Conservation (phyloP, 2,797 vertebrate genomes). For the Brotula barbata region DNA sequence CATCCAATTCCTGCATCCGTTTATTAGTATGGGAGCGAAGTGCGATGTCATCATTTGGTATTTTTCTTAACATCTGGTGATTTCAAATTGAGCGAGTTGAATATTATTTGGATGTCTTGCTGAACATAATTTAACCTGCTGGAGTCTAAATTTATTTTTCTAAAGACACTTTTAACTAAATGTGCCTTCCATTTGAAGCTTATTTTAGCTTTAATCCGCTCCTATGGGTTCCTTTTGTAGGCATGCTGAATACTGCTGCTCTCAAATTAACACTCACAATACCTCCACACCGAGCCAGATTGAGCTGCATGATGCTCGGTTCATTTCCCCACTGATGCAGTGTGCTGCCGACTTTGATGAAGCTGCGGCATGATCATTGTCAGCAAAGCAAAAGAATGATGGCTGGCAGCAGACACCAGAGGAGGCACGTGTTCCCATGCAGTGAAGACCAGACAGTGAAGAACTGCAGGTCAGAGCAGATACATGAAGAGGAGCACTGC, state of each 20-base stretch:
- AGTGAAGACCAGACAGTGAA: slow-evolving; percentile 11
- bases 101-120: too few species aligned
- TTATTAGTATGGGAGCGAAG: too few species aligned
- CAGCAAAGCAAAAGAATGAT: slow-evolving; percentile 54
- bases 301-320: slow-evolving; percentile 32
- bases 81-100: too few species aligned
- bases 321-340: slow-evolving; percentile 65
- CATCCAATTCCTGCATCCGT: too few species aligned
- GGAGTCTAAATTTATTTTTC: too few species aligned
- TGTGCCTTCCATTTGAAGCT: neutral
- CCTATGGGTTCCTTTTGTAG: slow-evolving; percentile 19
- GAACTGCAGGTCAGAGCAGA: slow-evolving; percentile 32
- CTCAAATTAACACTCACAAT: slow-evolving; percentile 60
- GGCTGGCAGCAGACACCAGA: slow-evolving; percentile 41
- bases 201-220: slow-evolving; percentile 42
- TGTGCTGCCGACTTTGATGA: slow-evolving; percentile 59
- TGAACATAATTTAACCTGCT: too few species aligned
- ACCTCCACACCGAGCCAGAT: slow-evolving; percentile 41
- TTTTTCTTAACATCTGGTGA: too few species aligned
- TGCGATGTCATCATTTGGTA: too few species aligned
- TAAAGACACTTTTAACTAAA: neutral
- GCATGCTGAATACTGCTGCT: slow-evolving; percentile 28
- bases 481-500: slow-evolving; percentile 22
- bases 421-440: slow-evolving; percentile 43
- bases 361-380: slow-evolving; percentile 56